These are phyloP conservation scores for Plebejus argus DNA, from an alignment of 2,888 invertebrate genomes.

Conservation along the genomic window DNA sequence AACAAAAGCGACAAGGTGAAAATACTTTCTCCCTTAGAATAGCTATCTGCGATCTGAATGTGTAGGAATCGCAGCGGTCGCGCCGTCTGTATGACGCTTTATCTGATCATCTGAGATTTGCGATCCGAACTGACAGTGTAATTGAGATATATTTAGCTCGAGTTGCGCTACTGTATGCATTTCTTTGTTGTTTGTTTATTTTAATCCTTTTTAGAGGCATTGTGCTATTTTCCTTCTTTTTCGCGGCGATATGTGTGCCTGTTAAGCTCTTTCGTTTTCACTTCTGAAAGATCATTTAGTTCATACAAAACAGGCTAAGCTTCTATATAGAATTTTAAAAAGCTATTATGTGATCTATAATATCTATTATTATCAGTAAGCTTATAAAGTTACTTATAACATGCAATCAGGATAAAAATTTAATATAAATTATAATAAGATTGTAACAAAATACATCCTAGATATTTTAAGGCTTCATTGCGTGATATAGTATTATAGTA, in stretches of 20 bases:
- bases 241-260: no score
- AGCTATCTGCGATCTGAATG: neutral
- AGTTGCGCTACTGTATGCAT: conserved; percentile 8
- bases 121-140: conserved; percentile 20
- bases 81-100: neutral
- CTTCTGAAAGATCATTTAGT: no score
- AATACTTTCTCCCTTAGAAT: conserved; percentile 4
- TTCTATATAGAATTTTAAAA: neutral
- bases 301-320: no score
- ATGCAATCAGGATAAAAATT: neutral
- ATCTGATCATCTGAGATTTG: conserved; percentile 16
- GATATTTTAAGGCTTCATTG: neutral
- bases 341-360: neutral
- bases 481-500: neutral
- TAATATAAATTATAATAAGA: neutral
- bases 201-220: neutral
- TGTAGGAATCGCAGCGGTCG: conserved; percentile 14
- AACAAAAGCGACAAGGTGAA: conserved; percentile 12
- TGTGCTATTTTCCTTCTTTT: neutral
- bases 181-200: neutral
- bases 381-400: neutral
- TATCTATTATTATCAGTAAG: neutral
- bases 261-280: no score
- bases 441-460: conserved; percentile 19
- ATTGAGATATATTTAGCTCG: conserved; percentile 30